Base-by-base conservation (phyloP, 2,113 vertebrate genomes). In the Pluvianellus socialis region DNA sequence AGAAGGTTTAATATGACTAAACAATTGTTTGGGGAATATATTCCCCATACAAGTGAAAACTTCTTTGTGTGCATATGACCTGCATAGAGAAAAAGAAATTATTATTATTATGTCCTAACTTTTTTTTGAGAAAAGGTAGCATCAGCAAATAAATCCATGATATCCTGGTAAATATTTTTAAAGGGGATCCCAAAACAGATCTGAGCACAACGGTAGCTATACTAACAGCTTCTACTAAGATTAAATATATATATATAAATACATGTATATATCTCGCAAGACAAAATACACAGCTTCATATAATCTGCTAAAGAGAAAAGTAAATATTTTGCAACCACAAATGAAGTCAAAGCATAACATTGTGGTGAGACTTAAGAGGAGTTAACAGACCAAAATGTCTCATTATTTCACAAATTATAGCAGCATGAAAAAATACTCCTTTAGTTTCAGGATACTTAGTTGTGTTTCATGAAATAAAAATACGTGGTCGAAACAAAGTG, bases 221-320 rank as follows among this genome's bases (percentile, higher is more conserved):
- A 67, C 74, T 90, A 90, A 61, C 66, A 79, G 70, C 77, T 96
- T 84, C 87, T 79, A 45, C 56, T 65, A 86, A 96, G 76, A 94
- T 96, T 75, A 94, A 66, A 92, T 89, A 87, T 50, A 59, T 55
- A 59, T 86, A 53, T 45, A 89, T 33, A 95, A 91, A 88, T 80
- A 77, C 59, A 77, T 63, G 53, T 65, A 58, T 96, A 74, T 94
- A 72, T 95, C 87, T 97, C 81, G 77, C 81, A 95, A 95, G 94
- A 96, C 92, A 97, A 96, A 97, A 93, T 95, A 96, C 90, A 94
- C 93, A 90, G 71, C 85, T 96, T 96, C 92, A 76, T 76, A 86
- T 94, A 96, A 97, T 94, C 84, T 96, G 96, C 88, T 95, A 85
- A 97, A 97, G 90, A 96, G 96, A 94, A 97, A 94, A 96, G 96